Percentiles rank a stretch among this genome's conserved stretches.
Conservation (phyloP, 2,888 invertebrate species). For the Caenorhabditis sp. region DNA sequence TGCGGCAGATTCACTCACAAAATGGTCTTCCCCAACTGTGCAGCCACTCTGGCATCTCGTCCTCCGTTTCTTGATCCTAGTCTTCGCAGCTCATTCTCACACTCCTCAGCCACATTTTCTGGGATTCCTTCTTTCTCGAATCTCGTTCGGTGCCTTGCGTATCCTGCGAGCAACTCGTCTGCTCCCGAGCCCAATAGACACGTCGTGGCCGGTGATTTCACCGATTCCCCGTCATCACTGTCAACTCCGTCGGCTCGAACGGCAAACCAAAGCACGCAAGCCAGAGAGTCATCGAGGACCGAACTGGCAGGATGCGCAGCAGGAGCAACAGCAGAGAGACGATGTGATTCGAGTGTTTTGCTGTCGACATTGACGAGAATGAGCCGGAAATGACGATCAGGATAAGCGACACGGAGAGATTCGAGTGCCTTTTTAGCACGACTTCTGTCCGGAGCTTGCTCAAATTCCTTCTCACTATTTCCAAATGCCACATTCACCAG, state of each 20-base stretch:
- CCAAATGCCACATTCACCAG: slow-evolving; percentile 72
- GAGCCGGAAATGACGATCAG: slow-evolving; percentile 83
- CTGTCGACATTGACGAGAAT: slow-evolving; percentile 73
- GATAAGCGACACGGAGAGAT: slow-evolving; percentile 85
- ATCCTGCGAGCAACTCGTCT: slow-evolving; percentile 96
- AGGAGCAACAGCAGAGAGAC: slow-evolving; percentile 42
- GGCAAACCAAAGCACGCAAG: slow-evolving; percentile 94
- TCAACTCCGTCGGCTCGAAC: slow-evolving; percentile 84
- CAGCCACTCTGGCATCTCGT: slow-evolving; percentile 91
- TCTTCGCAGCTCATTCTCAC: slow-evolving; percentile 87
- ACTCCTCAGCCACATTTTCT: slow-evolving; percentile 79
- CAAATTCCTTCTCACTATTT: slow-evolving; percentile 53
- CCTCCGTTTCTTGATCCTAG: slow-evolving; percentile 93
- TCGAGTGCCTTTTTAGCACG: slow-evolving; percentile 82
- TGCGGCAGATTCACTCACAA: slow-evolving; percentile 44
- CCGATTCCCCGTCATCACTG: slow-evolving; percentile 25
- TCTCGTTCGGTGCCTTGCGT: slow-evolving; percentile 88
- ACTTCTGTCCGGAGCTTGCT: slow-evolving; percentile 62
- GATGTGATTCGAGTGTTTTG: slow-evolving; percentile 63
- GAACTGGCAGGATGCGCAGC: slow-evolving; percentile 85
- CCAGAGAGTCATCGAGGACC: slow-evolving; percentile 94
- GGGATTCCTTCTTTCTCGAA: slow-evolving; percentile 78
- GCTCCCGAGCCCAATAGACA: slow-evolving; percentile 93
- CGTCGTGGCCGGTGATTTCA: slow-evolving; percentile 45
- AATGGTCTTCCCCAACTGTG: slow-evolving; percentile 85